These are phyloP conservation scores for Phoxinus phoxinus DNA, from an alignment of 2,113 vertebrate genomes.

Conservation along the genomic window DNA sequence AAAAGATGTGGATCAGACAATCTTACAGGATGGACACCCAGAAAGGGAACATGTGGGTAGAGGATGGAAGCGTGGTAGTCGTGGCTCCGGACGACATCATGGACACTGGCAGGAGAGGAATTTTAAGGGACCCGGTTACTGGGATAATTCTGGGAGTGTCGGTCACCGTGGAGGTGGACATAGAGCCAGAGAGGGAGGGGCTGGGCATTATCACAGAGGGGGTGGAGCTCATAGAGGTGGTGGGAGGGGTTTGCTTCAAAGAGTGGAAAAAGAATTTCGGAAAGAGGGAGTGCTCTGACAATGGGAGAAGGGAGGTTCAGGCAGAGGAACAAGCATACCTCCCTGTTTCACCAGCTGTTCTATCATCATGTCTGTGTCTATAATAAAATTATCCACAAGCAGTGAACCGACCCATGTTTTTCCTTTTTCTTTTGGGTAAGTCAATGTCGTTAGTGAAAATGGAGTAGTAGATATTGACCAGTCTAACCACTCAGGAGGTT, in stretches of 20 bases:
- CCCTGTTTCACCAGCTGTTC: constrained; percentile 45
- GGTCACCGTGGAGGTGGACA: constrained; percentile 58
- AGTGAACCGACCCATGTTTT: constrained; percentile 4
- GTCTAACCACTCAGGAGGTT: not conserved
- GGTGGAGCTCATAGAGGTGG: constrained; percentile 57
- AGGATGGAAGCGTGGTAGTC: constrained; percentile 64
- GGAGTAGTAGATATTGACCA: not conserved
- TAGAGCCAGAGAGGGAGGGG: constrained; percentile 58
- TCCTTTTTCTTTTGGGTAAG: not conserved
- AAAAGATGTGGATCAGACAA: constrained; percentile 36
- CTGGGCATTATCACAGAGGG: constrained; percentile 58
- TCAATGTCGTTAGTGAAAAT: not conserved
- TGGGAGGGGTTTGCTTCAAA: constrained; percentile 63
- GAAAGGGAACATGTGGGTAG: constrained; percentile 39
- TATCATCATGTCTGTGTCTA: constrained; percentile 30
- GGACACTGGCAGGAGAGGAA: constrained; percentile 57
- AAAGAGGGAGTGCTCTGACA: constrained; percentile 75
- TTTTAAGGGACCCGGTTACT: constrained; percentile 44
- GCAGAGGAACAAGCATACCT: constrained; percentile 33
- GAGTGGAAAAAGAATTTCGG: constrained; percentile 62
- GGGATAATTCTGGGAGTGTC: constrained; percentile 22
- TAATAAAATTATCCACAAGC: constrained; percentile 54
- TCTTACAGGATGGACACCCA: constrained; percentile 20
- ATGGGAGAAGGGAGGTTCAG: constrained; percentile 64
- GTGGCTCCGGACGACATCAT: constrained; percentile 19